Evolutionary conservation across 2,888 invertebrate species (phyloP).

Genomic region (Scotopteryx bipunctaria): DNA sequence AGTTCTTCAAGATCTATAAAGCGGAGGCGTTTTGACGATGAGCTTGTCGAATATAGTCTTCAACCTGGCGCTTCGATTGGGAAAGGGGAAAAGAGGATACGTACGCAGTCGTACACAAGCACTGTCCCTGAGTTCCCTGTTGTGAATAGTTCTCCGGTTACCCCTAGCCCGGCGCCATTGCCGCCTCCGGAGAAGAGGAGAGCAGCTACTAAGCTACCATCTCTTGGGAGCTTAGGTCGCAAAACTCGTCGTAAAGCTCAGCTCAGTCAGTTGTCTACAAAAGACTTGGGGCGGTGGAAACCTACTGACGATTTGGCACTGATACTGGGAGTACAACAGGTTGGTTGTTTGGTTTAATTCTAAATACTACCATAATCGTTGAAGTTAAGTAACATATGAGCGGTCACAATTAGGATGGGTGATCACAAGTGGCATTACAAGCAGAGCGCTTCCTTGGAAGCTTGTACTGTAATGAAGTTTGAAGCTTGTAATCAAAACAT

Average conservation of each 20-base stretch:
- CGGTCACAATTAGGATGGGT: too few species aligned
- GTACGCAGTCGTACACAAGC: constrained; percentile 79
- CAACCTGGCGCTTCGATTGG: constrained; percentile 82
- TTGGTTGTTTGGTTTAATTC: too few species aligned
- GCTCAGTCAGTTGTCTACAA: constrained; percentile 87
- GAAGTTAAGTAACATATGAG: too few species aligned
- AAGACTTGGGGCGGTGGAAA: constrained; percentile 97
- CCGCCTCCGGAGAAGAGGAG: constrained; percentile 55
- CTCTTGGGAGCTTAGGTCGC: constrained; percentile 66
- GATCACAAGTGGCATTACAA: too few species aligned
- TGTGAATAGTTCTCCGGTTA: constrained; percentile 48
- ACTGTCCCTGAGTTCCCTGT: constrained; percentile 75
- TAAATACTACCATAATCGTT: too few species aligned
- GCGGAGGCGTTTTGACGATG: constrained; percentile 97
- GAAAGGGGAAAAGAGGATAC: constrained; percentile 74
- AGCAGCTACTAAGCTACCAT: constrained; percentile 69
- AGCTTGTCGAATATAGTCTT: constrained; percentile 95
- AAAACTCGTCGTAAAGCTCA: constrained; percentile 85
- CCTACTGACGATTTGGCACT: constrained; percentile 97
- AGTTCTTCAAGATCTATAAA: constrained; percentile 98
- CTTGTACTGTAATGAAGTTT: too few species aligned
- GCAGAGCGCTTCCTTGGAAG: too few species aligned
- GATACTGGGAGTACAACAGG: constrained; percentile 96
- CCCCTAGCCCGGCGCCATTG: constrained; percentile 45
- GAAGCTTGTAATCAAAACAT: too few species aligned